Percentiles rank a stretch among this genome's conserved stretches.
Evolutionary conservation across 2,888 invertebrate species (phyloP).

Genomic region (Eledona agricola): DNA sequence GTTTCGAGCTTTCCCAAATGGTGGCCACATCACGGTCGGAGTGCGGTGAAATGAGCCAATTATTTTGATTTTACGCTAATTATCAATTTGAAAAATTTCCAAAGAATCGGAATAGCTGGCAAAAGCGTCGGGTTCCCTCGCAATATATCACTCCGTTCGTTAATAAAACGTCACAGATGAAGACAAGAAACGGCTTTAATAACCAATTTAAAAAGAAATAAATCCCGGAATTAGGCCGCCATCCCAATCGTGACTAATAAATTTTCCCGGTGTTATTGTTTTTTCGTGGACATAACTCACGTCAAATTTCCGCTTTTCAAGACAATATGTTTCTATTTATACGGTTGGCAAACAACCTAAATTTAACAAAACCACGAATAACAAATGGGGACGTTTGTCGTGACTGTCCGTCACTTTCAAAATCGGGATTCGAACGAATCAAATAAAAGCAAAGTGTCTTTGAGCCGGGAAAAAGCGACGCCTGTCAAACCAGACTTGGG

Average conservation of each 20-base stretch:
- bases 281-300: slow-evolving; percentile 27
- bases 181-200: slow-evolving; percentile 20
- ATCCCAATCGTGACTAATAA: slow-evolving; percentile 22
- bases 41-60: slow-evolving; percentile 26
- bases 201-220: slow-evolving; percentile 31
- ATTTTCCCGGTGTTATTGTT: slow-evolving; percentile 14
- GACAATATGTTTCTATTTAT: no score
- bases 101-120: slow-evolving; percentile 21
- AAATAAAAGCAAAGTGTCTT: no score
- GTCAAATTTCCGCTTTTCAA: slow-evolving; percentile 30
- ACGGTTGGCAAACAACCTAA: no score
- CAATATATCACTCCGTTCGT: slow-evolving; percentile 29
- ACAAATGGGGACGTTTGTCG: no score
- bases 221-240: slow-evolving; percentile 11
- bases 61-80: slow-evolving; percentile 32
- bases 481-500: slow-evolving; percentile 29
- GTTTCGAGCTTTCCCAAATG: slow-evolving; percentile 9
- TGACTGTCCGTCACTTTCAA: no score
- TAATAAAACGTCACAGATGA: slow-evolving; percentile 19
- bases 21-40: slow-evolving; percentile 15
- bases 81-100: slow-evolving; percentile 34
- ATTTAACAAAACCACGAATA: slow-evolving; percentile 1
- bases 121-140: slow-evolving; percentile 9
- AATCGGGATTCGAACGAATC: no score
- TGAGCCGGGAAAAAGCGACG: slow-evolving; percentile 33